Evolutionary conservation across 2,113 vertebrate genomes (phyloP).

Genomic region (Heliornis fulica): DNA sequence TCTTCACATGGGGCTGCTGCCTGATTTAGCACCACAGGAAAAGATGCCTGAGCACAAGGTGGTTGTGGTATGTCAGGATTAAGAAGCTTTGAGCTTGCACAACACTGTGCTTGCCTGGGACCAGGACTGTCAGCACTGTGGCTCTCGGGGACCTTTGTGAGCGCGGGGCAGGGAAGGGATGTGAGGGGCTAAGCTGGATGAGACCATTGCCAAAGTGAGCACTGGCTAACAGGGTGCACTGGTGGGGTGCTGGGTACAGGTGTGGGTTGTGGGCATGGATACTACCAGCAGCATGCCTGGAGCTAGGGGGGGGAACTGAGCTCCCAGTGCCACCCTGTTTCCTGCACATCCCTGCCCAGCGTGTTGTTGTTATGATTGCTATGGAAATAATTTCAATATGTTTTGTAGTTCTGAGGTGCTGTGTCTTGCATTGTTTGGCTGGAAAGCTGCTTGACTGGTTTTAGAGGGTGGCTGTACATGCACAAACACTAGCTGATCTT

Average conservation of each 20-base stretch:
- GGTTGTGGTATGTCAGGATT: neutral
- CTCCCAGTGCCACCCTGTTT: neutral
- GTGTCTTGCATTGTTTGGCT: neutral
- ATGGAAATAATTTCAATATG: slow-evolving; percentile 15
- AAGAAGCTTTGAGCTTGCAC: neutral
- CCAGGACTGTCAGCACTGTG: fast-evolving
- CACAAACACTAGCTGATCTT: neutral
- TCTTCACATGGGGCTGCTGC: neutral
- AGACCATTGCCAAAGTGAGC: neutral
- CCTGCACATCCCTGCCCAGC: neutral
- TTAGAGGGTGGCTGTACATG: neutral
- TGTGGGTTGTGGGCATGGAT: fast-evolving
- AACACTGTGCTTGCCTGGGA: fast-evolving
- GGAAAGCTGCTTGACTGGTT: slow-evolving; percentile 21
- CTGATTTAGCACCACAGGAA: neutral
- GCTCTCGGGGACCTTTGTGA: neutral
- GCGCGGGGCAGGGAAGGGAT: neutral
- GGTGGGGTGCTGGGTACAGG: fast-evolving
- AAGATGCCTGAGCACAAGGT: neutral
- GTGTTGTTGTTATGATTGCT: neutral
- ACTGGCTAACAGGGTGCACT: fast-evolving
- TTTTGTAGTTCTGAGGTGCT: neutral
- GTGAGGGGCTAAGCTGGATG: fast-evolving
- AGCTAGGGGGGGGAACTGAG: neutral
- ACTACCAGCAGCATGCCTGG: fast-evolving